Percentiles rank a stretch among this genome's conserved stretches.
phyloP scores from a whole-genome alignment of 1,140 invertebrate genomes.

The Drosophila lowei region DNA sequence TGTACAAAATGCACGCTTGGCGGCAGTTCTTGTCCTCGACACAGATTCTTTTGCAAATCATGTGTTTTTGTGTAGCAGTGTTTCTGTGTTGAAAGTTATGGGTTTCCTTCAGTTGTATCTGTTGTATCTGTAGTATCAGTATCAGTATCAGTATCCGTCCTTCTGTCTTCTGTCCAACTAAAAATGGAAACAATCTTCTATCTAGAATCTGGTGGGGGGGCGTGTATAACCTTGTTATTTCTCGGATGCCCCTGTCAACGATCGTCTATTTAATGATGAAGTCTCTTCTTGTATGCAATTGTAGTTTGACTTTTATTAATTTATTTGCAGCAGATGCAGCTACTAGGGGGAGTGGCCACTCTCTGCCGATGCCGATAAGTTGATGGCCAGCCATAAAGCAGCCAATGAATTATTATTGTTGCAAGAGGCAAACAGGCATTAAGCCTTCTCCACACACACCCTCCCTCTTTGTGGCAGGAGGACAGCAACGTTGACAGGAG shows the following conservation, averaged over 20 bases:
- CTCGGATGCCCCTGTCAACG: constrained; percentile 14
- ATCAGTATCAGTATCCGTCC: constrained; percentile 5
- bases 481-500: constrained; percentile 51
- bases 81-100: constrained; percentile 5
- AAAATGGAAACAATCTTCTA: not conserved
- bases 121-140: constrained; percentile 19
- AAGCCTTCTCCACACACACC: constrained; percentile 16
- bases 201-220: not conserved
- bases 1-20: constrained; percentile 59
- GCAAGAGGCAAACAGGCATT: constrained; percentile 41
- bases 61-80: constrained; percentile 15
- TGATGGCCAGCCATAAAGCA: constrained; percentile 76
- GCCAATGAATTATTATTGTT: constrained; percentile 75
- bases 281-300: constrained; percentile 42
- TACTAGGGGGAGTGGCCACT: constrained; percentile 9
- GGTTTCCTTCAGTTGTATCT: not conserved
- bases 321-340: constrained; percentile 46
- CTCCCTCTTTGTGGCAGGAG: not conserved
- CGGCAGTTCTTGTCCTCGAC: constrained; percentile 46
- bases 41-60: constrained; percentile 42
- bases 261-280: constrained; percentile 19
- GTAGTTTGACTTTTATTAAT: constrained; percentile 78
- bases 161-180: constrained; percentile 26
- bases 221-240: too few relatives aligned
- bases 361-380: constrained; percentile 73